Base-by-base conservation (phyloP, 2,113 vertebrate genomes). In the Oryzias melastigma region DNA sequence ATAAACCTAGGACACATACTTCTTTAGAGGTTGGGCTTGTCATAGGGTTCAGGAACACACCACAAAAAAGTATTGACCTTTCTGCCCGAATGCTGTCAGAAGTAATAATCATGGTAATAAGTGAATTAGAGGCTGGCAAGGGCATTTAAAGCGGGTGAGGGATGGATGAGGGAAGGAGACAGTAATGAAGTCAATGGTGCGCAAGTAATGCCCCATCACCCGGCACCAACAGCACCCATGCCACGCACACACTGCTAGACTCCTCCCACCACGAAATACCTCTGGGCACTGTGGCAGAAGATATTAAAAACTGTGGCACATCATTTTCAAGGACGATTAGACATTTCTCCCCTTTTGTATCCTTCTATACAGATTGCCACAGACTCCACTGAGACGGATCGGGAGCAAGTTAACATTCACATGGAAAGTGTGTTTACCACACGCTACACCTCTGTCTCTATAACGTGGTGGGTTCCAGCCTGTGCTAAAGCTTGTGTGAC, bases 51-150 rank as follows among this genome's bases (percentile, higher is more conserved):
- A 89, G 77, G 77, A 81, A 52, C 73, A 62, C 20, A 40, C 47
- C 69, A 68, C 68, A 51, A 69, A 80, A 75, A 84, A 81, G 80
- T 71, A 76, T 71, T 86, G 89, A 90, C 89, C 87, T 90, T 90
- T 90, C 81, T 77, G 73, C 80, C 71, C 62, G 71, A 68, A 83
- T 67, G 78, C 75, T 69, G 27, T 80, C 58, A 62, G 78, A 91
- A 91, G 87, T 82, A 78, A 90, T 89, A 89, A 91, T 90, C 86
- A 88, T 87, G 78, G 82, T 87, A 90, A 90, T 90, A 89, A 89
- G 78, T 85, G 85, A 89, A 90, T 90, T 86, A 90, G 73, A 78
- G 77, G 75, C 78, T 76, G 76, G 84, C 82, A 80, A 85, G 64
- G 85, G 75, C 83, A 69, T 82, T 82, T 80, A 80, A 68, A 81